Evolutionary conservation across 2,888 invertebrate species (phyloP).

Genomic region (Pyrgus malvae): DNA sequence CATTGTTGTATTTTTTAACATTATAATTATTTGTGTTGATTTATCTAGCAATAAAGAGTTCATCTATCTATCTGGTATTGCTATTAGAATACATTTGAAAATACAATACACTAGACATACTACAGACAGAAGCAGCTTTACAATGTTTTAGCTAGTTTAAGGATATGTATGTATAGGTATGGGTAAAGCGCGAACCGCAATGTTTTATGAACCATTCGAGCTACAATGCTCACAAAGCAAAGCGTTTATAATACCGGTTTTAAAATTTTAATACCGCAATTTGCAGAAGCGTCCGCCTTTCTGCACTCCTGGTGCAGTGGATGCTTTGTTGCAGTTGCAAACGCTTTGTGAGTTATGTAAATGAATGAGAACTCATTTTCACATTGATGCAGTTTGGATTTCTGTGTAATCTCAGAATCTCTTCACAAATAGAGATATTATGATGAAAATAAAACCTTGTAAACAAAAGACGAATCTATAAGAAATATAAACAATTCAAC

Average conservation of each 20-base stretch:
- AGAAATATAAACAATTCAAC: too few relatives aligned
- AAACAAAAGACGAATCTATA: too few relatives aligned
- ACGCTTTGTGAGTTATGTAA: conserved; percentile 25
- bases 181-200: conserved; percentile 46
- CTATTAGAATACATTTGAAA: too few relatives aligned
- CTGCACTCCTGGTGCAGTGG: conserved; percentile 39
- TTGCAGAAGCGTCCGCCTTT: conserved; percentile 46
- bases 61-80: too few relatives aligned
- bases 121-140: background rate
- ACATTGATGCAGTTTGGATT: background rate
- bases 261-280: conserved; percentile 65
- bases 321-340: conserved; percentile 31
- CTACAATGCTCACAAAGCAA: conserved; percentile 56
- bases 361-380: too few relatives aligned
- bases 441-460: too few relatives aligned
- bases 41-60: too few relatives aligned
- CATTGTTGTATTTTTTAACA: too few relatives aligned
- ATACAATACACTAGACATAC: too few relatives aligned
- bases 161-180: conserved; percentile 3
- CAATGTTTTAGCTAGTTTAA: conserved; percentile 4
- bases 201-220: conserved; percentile 55
- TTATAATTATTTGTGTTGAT: too few relatives aligned
- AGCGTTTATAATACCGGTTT: conserved; percentile 59
- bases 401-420: too few relatives aligned
- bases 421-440: too few relatives aligned